phyloP scores from a whole-genome alignment of 2,888 invertebrate genomes.

The Drosophila pullipes region DNA sequence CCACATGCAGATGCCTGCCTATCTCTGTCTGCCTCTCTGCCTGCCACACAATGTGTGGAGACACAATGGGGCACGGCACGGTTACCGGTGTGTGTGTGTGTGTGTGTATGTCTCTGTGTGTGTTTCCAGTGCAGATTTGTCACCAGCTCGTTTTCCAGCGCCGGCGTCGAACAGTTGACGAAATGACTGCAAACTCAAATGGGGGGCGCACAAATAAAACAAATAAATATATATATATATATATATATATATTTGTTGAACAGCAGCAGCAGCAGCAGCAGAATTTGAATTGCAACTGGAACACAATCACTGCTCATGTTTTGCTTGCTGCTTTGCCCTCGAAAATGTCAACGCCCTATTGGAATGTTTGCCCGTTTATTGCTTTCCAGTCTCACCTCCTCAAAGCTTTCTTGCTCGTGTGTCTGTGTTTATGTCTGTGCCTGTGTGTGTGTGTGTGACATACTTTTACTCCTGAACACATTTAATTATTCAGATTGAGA shows the following conservation, averaged over 20 bases:
- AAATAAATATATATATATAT: neutral
- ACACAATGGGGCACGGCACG: constrained; percentile 71
- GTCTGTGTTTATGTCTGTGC: constrained; percentile 5
- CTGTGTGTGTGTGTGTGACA: constrained; percentile 52
- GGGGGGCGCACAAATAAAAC: constrained; percentile 47
- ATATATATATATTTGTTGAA: neutral
- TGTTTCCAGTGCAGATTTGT: constrained; percentile 60
- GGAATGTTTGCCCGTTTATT: constrained; percentile 41
- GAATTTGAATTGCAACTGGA: constrained; percentile 45
- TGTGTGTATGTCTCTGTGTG: neutral
- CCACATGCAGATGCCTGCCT: constrained; percentile 73
- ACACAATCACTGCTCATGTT: constrained; percentile 59
- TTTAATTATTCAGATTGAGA: constrained; percentile 77
- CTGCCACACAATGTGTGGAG: constrained; percentile 34
- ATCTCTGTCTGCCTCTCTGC: neutral
- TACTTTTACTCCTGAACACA: constrained; percentile 77
- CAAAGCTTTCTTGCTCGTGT: constrained; percentile 33
- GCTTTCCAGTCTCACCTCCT: constrained; percentile 47
- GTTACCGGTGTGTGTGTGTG: constrained; percentile 19
- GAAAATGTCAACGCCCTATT: constrained; percentile 78
- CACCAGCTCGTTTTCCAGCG: constrained; percentile 71
- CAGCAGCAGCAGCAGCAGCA: constrained; percentile 1
- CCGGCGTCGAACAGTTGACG: constrained; percentile 65
- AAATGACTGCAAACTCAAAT: constrained; percentile 72
- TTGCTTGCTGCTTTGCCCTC: constrained; percentile 66